Base-by-base conservation (phyloP, 2,113 vertebrate genomes). In the Australoheros scitulus region DNA sequence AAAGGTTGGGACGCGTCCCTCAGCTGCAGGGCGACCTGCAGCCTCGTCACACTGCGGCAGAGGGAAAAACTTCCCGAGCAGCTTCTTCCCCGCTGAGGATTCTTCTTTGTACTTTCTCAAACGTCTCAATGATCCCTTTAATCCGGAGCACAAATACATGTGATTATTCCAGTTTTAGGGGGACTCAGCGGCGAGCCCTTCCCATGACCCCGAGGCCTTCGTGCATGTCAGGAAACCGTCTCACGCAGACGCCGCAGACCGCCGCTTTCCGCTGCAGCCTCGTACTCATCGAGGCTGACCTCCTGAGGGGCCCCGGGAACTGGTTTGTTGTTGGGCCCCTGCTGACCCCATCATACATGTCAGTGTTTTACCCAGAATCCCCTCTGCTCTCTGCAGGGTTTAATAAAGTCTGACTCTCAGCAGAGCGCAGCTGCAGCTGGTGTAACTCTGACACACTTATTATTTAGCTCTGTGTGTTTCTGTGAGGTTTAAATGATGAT, bases 361-460 rank as follows among this genome's bases (percentile, higher is more conserved):
- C 64, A 4, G 64, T 68, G 41, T 47, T 68, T 11, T 68, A 68
- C 64, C 64, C 64, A 68, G 64, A 68, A 68, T 47, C 38, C 63
- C 38, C 22, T 65, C 20, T n/a, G 55, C 55, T 57, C 55, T 22
- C 63, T 68, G 38, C 5, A 47, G 38, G 26, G 10, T 47, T 47
- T 68, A 68, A 47, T 15, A 68, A 68, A 68, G 34, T 34, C 34
- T 34, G 34, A 34, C 34, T 34, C 34, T 29, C 29, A 29, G 29
- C 29, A 29, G 29, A 29, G 29, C 29, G 4, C 4, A 1, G 29
- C 29, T 29, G 29, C 4, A 29, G 61, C 36, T 64, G 4, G 11
- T 18, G 13, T 26, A 26, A 65, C 63, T 65, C 22, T 10, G 47
- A 6, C 22, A n/a, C 43, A 11, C 24, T 43, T 47, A 47, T 15